Percentiles rank a stretch among this genome's conserved stretches.
These are phyloP conservation scores for Drosophila maculinotata DNA, from an alignment of 2,888 invertebrate genomes.

Conservation along the genomic window DNA sequence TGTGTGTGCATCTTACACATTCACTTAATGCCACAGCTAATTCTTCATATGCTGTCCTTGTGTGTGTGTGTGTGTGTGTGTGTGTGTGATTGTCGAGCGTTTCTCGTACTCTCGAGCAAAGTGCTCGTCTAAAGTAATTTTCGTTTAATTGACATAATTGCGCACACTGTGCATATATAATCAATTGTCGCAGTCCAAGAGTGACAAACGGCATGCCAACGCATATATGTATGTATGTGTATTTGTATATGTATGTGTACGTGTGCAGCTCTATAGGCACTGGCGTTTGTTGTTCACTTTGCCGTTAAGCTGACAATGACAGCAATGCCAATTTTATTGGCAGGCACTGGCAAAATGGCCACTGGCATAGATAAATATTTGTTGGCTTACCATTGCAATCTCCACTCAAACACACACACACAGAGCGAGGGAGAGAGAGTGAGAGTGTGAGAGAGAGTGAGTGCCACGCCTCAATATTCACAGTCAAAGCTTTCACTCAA, in stretches of 20 bases:
- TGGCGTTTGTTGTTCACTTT: constrained; percentile 72
- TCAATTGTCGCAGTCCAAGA: constrained; percentile 68
- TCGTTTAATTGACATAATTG: constrained; percentile 79
- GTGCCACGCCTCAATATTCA: constrained; percentile 35
- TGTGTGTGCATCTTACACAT: constrained; percentile 18
- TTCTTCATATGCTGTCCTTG: constrained; percentile 28
- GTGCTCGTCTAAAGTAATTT: constrained; percentile 71
- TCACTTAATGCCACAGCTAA: constrained; percentile 37
- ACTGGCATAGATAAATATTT: constrained; percentile 78
- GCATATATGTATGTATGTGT: constrained; percentile 1
- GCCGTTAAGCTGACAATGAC: constrained; percentile 79
- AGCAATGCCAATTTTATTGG: constrained; percentile 79
- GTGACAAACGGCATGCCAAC: constrained; percentile 50
- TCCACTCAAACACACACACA: constrained; percentile 25
- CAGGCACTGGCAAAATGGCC: constrained; percentile 74
- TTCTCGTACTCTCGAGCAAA: constrained; percentile 31
- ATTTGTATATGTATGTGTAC: constrained; percentile 5
- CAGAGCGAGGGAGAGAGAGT: constrained; percentile 6
- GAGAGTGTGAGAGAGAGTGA: too few relatives aligned
- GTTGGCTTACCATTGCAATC: constrained; percentile 70
- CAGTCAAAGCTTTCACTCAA: constrained; percentile 73
- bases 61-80: constrained; percentile 7
- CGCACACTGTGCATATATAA: constrained; percentile 79
- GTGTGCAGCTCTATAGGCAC: constrained; percentile 28
- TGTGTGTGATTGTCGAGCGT: constrained; percentile 35